Percentiles rank a stretch among this genome's conserved stretches.
phyloP scores from a whole-genome alignment of 1,140 invertebrate species.

The Cherax destructor region DNA sequence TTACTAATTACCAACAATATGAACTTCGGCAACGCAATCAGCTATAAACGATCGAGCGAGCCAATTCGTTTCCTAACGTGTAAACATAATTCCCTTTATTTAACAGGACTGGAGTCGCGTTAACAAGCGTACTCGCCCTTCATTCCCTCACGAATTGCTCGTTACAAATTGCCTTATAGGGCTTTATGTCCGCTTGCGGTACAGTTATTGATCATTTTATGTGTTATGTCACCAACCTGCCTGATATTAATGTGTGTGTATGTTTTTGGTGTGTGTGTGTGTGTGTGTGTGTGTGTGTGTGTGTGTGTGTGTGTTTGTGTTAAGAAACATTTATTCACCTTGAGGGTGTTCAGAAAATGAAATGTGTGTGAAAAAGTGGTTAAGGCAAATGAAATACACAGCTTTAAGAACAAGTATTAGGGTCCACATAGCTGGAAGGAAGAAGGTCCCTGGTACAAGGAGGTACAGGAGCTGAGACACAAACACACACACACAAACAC shows the following conservation, averaged over 20 bases:
- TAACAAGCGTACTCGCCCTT: neutral
- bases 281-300: conserved; percentile 33
- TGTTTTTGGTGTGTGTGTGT: conserved; percentile 25
- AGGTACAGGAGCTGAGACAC: too few species aligned
- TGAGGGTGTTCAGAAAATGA: too few species aligned
- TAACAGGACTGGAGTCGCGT: neutral
- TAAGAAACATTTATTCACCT: too few species aligned
- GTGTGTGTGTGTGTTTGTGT: neutral
- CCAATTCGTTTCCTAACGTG: neutral
- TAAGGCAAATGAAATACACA: too few species aligned
- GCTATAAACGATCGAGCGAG: neutral
- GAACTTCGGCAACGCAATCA: neutral
- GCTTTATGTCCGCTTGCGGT: neutral
- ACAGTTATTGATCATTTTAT: neutral
- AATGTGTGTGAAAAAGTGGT: too few species aligned
- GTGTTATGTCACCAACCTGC: neutral
- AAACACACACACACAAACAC: neutral
- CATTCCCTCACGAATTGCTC: neutral
- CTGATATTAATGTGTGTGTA: neutral
- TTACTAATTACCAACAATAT: too few species aligned
- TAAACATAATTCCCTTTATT: neutral
- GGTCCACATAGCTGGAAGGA: too few species aligned
- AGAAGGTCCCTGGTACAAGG: too few species aligned
- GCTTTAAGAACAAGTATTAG: too few species aligned
- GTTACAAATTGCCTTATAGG: neutral